These are phyloP conservation scores for Muscicapa comitata DNA, from an alignment of 2,797 vertebrate species.

Conservation along the genomic window DNA sequence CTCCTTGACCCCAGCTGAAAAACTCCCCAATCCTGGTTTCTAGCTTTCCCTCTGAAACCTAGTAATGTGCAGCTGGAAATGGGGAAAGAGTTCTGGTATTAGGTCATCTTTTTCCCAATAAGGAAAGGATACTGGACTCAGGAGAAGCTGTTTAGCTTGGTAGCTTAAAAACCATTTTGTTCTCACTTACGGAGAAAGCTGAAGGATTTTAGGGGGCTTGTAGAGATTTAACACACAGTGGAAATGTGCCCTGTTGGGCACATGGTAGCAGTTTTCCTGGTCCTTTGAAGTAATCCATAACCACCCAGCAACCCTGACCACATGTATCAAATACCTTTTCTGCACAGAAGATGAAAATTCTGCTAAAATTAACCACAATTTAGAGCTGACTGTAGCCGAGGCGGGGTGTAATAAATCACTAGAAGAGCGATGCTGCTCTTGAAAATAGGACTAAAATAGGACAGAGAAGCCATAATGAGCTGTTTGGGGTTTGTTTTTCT, in stretches of 20 bases:
- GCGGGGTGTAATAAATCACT: slow-evolving; percentile 43
- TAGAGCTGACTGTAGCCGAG: slow-evolving; percentile 16
- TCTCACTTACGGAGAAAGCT: not conserved
- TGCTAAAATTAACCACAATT: slow-evolving; percentile 52
- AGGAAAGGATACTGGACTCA: slow-evolving; percentile 9
- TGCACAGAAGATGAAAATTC: slow-evolving; percentile 28
- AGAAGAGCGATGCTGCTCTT: slow-evolving; percentile 14
- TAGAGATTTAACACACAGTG: not conserved
- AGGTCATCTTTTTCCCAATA: slow-evolving; percentile 52
- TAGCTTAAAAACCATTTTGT: slow-evolving; percentile 8
- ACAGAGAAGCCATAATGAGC: slow-evolving; percentile 29
- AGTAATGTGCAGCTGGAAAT: slow-evolving; percentile 12
- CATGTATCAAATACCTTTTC: not conserved
- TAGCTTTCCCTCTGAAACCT: slow-evolving; percentile 8
- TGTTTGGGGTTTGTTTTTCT: slow-evolving; percentile 53
- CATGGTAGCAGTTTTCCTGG: not conserved
- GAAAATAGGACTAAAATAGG: slow-evolving; percentile 55
- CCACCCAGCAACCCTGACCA: not conserved
- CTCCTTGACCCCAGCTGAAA: not conserved
- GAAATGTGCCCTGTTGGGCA: not conserved
- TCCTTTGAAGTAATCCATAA: not conserved
- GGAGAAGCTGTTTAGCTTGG: not conserved
- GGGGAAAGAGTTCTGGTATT: slow-evolving; percentile 9
- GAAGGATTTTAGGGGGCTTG: not conserved
- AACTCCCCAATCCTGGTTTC: not conserved